Base-by-base conservation (phyloP, 2,113 vertebrate species). In the Odobenus rosmarus region DNA sequence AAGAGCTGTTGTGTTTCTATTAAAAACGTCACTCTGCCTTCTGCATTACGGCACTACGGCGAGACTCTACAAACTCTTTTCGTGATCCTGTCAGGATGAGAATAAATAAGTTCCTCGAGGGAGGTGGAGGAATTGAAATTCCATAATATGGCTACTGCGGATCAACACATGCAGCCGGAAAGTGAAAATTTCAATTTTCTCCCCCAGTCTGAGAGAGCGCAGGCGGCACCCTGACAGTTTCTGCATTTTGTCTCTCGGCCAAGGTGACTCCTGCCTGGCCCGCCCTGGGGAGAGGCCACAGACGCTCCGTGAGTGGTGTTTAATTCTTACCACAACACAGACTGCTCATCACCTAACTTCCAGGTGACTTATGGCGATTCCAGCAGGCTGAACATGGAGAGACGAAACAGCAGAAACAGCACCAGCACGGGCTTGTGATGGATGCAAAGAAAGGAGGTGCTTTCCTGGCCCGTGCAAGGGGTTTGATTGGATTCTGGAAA, bases 301-400 rank as follows among this genome's bases (percentile, higher is more conserved):
- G 81, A 93, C 15, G 5, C 76, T 87, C 3, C 71, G 64, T 62
- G 51, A 33, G 86, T 95, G 93, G 89, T 77, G 89, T 64, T 94
- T 96, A 76, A 97, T 67, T 96, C 88, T 84, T 88, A 53, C 97
- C 94, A 94, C 13, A 77, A 89, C 91, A 81, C 82, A 82, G 81
- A 46, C 72, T 64, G 79, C 95, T 95, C 94, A 96, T 98, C 64
- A 90, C 31, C 5, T 80, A 97, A 93, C 53, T 64, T 80, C 88
- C 92, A 97, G 93, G 96, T 96, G 89, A 98, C 93, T 96, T 88
- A 95, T 4, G 51, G 53, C 88, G 72, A 94, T 92, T 46, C 83
- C 72, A 28, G 26, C 86, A n/a, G 64, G 91, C 31, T 46, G 3
- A 91, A 46, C 59, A 91, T 1, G 59, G 67, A 57, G 53, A 93